Conservation (phyloP, 1,140 invertebrate species). For the Apis dorsata region DNA sequence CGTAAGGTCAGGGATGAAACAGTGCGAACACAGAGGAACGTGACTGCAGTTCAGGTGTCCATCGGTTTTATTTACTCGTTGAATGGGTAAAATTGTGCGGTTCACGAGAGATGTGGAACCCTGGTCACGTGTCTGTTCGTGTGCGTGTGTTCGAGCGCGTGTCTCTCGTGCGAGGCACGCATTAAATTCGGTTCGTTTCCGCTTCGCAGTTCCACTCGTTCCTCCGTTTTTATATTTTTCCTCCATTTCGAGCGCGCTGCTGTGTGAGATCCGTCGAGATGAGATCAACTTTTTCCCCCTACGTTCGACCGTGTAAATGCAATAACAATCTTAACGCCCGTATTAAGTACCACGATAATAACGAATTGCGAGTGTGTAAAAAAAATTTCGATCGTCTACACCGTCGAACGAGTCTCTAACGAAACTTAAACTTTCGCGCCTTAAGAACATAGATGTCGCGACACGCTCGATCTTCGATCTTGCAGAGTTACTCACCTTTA, state of each 20-base stretch:
- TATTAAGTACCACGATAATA: not conserved
- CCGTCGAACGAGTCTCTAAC: not conserved
- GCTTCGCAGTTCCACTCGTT: not conserved
- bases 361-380: not conserved
- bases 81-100: conserved; percentile 16
- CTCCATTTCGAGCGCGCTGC: not conserved
- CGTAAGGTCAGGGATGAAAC: conserved; percentile 10
- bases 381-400: not conserved
- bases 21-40: conserved; percentile 8
- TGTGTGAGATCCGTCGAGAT: conserved; percentile 20
- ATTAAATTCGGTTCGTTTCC: conserved; percentile 10
- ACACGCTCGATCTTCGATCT: not conserved
- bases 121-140: conserved; percentile 25
- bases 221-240: not conserved
- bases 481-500: no score
- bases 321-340: not conserved
- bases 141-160: not conserved
- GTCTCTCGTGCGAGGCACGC: conserved; percentile 12
- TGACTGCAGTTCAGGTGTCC: conserved; percentile 4
- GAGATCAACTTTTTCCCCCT: conserved; percentile 8
- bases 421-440: conserved; percentile 8
- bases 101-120: not conserved
- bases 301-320: conserved; percentile 11
- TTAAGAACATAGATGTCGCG: not conserved
- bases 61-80: conserved; percentile 1